Evolutionary conservation across 2,113 vertebrate genomes (phyloP).

Genomic region (Oxyruncus cristatus): DNA sequence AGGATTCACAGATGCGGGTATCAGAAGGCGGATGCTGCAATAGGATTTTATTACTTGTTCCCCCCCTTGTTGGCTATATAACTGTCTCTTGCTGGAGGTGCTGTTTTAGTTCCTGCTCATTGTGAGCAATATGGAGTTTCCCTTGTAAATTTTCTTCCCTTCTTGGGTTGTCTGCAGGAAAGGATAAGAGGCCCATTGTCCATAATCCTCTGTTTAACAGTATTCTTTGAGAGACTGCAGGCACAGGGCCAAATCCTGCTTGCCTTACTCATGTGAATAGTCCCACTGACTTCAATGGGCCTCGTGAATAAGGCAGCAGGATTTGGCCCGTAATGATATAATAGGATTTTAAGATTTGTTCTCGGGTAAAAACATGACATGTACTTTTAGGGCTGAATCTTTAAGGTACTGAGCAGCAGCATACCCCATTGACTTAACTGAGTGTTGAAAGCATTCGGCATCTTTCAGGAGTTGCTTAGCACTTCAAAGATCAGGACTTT

Average conservation of each 20-base stretch:
- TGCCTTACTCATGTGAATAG: conserved; percentile 58
- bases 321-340: conserved; percentile 63
- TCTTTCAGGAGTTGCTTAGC: conserved; percentile 54
- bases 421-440: conserved; percentile 29
- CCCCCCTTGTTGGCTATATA: not conserved
- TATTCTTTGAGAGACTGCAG: conserved; percentile 69
- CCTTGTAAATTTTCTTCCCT: conserved; percentile 49
- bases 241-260: conserved; percentile 60
- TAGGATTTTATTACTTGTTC: not conserved
- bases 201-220: conserved; percentile 70
- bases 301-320: conserved; percentile 63
- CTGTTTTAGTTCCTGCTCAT: conserved; percentile 17
- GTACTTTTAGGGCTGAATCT: conserved; percentile 52
- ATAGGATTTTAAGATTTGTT: conserved; percentile 64
- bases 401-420: conserved; percentile 49
- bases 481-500: conserved; percentile 53
- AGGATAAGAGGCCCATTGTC: conserved; percentile 56
- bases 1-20: not conserved
- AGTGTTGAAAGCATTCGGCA: conserved; percentile 33
- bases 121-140: conserved; percentile 42
- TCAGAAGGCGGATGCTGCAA: not conserved
- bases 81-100: conserved; percentile 30
- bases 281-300: conserved; percentile 36
- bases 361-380: conserved; percentile 51
- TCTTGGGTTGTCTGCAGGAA: conserved; percentile 57